Evolutionary conservation across 2,888 invertebrate species (phyloP).

Genomic region (Mantis religiosa): DNA sequence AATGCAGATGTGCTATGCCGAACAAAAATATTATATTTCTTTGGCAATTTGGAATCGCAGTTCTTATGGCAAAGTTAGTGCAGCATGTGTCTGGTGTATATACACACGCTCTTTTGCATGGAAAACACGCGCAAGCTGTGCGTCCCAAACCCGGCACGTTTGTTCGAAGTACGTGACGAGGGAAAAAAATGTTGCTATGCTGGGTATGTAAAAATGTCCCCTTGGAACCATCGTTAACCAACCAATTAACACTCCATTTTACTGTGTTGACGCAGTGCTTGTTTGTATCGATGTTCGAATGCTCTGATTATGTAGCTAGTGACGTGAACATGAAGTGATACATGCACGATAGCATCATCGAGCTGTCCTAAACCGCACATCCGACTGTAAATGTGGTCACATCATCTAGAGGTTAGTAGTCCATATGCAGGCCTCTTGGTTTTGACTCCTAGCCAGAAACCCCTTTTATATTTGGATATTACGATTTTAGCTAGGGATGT

Average conservation of each 20-base stretch:
- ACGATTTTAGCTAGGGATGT: too few relatives aligned
- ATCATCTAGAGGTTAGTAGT: too few relatives aligned
- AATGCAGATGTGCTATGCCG: too few relatives aligned
- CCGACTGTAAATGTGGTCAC: too few relatives aligned
- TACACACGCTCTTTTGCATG: neutral
- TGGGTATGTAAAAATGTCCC: neutral
- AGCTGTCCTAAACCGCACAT: too few relatives aligned
- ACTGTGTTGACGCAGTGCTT: neutral
- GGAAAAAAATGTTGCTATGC: neutral
- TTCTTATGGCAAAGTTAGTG: neutral
- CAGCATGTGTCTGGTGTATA: neutral
- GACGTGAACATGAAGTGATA: neutral
- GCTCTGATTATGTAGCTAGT: neutral
- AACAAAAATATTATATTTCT: neutral
- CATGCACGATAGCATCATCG: too few relatives aligned
- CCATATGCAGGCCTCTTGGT: too few relatives aligned
- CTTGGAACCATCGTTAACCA: neutral
- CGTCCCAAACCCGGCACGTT: neutral
- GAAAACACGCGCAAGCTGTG: neutral
- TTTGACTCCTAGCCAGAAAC: too few relatives aligned
- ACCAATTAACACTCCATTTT: neutral
- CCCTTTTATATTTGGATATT: too few relatives aligned
- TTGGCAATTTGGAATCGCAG: neutral
- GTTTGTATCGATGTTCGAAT: neutral
- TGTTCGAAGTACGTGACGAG: neutral